Percentiles rank a stretch among this genome's conserved stretches.
phyloP scores from a whole-genome alignment of 1,140 invertebrate genomes.

The Drosophila bocki region DNA sequence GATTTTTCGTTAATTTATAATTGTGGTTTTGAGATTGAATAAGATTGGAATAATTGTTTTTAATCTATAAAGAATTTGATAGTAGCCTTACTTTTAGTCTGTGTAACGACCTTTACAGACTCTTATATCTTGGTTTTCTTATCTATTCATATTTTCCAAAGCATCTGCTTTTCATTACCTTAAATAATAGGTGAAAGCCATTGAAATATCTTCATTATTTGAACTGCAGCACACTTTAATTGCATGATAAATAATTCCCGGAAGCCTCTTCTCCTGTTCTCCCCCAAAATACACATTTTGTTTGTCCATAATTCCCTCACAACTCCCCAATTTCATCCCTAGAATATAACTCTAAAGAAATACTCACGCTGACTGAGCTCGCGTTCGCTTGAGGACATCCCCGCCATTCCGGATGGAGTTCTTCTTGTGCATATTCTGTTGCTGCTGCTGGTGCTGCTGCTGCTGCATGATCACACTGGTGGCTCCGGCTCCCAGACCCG shows the following conservation, averaged over 20 bases:
- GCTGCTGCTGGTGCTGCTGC: slow-evolving; percentile 77
- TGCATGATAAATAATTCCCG: slow-evolving; percentile 14
- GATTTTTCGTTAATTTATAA: neutral
- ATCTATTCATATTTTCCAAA: slow-evolving; percentile 1
- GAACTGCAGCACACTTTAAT: neutral
- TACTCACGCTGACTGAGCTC: slow-evolving; percentile 89
- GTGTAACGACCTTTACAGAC: neutral
- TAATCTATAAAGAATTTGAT: too few species aligned
- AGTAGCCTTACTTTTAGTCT: neutral
- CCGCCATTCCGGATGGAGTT: slow-evolving; percentile 88
- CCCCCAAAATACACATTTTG: neutral
- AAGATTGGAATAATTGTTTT: too few species aligned
- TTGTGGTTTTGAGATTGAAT: neutral
- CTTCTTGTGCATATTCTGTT: slow-evolving; percentile 88
- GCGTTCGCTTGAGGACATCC: slow-evolving; percentile 89
- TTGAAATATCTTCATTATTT: slow-evolving; percentile 5
- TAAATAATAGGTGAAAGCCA: neutral
- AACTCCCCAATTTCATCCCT: neutral
- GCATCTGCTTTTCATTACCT: slow-evolving; percentile 21
- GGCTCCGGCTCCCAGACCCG: slow-evolving; percentile 81
- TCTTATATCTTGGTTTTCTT: neutral
- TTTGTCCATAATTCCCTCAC: neutral
- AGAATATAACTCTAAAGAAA: neutral
- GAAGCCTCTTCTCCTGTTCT: neutral
- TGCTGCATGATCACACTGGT: slow-evolving; percentile 86